Evolutionary conservation across 2,797 vertebrate genomes (phyloP).

Genomic region (Cuculus canorus): DNA sequence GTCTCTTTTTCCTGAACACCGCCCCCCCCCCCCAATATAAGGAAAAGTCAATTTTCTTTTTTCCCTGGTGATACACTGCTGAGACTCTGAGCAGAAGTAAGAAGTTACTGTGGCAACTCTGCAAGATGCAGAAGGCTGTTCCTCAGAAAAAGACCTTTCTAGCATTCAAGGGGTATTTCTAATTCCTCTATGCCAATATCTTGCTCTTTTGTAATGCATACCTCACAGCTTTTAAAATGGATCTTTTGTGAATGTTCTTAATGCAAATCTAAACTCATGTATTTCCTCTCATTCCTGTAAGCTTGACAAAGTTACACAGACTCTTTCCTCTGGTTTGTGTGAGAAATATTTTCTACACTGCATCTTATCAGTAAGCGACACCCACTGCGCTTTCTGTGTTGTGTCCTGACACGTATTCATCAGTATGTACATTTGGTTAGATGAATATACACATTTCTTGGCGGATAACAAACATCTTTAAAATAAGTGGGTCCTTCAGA

Average conservation of each 20-base stretch:
- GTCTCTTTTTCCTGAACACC: not conserved
- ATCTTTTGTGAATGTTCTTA: not conserved
- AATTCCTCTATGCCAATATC: not conserved
- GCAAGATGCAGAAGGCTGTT: not conserved
- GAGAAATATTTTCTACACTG: not conserved
- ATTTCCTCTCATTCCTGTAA: not conserved
- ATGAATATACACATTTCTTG: not conserved
- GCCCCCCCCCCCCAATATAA: accelerated
- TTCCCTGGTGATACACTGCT: not conserved
- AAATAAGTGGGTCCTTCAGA: not conserved
- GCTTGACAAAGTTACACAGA: not conserved
- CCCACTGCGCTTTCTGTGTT: not conserved
- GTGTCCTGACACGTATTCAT: not conserved
- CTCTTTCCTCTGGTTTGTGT: not conserved
- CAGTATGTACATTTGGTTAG: not conserved
- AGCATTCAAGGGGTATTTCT: not conserved
- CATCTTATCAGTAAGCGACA: not conserved
- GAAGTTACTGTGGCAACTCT: not conserved
- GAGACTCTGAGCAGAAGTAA: not conserved
- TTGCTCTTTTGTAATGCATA: not conserved
- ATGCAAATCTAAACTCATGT: not conserved
- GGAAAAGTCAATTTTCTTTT: not conserved
- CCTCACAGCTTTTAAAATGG: not conserved
- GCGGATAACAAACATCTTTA: not conserved
- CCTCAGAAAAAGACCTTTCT: not conserved